Percentiles rank a stretch among this genome's conserved stretches.
Evolutionary conservation across 1,140 invertebrate genomes (phyloP).

Genomic region (fruit fly (Drosophila melanogaster)): Release_6_plus_ISO1_MT NT_033777.3:12731001-12731500

Average conservation of each 20-base stretch:
- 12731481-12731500: constrained; percentile 9
- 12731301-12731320: constrained; percentile 28
- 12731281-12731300: constrained; percentile 36
- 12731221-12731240: constrained; percentile 51
- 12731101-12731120: neutral
- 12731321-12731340: constrained; percentile 60
- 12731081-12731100: neutral
- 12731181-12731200: neutral
- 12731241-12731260: constrained; percentile 50
- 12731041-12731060: neutral
- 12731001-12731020: neutral
- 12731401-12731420: constrained; percentile 65
- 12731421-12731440: constrained; percentile 51
- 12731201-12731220: constrained; percentile 5
- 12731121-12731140: constrained; percentile 21
- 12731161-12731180: neutral
- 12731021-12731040: neutral
- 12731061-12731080: constrained; percentile 2
- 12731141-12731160: constrained; percentile 10
- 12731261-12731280: constrained; percentile 59
- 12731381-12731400: constrained; percentile 79
- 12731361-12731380: constrained; percentile 83
- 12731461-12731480: constrained; percentile 41
- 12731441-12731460: constrained; percentile 53
- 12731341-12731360: constrained; percentile 82